A percentile compares a stretch with the other conserved stretches of the same genome.
Conservation (phyloP, 1,140 invertebrate species). For the Pristionchus pacificus region DNA sequence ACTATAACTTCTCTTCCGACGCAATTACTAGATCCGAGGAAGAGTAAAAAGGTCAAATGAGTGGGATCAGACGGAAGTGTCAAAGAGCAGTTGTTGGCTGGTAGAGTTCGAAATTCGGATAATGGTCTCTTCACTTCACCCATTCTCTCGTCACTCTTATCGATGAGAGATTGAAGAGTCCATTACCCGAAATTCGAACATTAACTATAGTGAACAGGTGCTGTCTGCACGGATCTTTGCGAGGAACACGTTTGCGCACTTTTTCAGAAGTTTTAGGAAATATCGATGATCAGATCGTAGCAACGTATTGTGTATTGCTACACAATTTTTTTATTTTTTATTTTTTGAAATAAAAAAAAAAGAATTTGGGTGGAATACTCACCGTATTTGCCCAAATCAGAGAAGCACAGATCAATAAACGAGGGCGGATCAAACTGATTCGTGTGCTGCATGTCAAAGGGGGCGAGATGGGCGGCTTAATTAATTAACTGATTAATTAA, state of each 20-base stretch:
- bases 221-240: too few relatives aligned
- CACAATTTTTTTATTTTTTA: too few relatives aligned
- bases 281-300: neutral
- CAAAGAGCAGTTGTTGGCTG: neutral
- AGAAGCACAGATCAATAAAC: neutral
- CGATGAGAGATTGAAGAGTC: neutral
- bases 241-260: neutral
- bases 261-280: neutral
- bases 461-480: too few relatives aligned
- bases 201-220: neutral
- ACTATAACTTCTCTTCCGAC: too few relatives aligned
- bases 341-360: too few relatives aligned
- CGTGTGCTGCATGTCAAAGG: neutral
- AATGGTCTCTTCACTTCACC: too few relatives aligned
- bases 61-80: too few relatives aligned
- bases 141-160: neutral
- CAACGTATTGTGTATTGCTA: too few relatives aligned
- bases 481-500: too few relatives aligned
- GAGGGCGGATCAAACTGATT: neutral
- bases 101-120: too few relatives aligned
- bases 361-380: neutral
- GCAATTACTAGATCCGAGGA: too few relatives aligned
- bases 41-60: too few relatives aligned
- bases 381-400: neutral
- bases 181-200: neutral